These are phyloP conservation scores for Caenorhabditis sp. DNA, from an alignment of 2,888 invertebrate genomes.

Conservation along the genomic window DNA sequence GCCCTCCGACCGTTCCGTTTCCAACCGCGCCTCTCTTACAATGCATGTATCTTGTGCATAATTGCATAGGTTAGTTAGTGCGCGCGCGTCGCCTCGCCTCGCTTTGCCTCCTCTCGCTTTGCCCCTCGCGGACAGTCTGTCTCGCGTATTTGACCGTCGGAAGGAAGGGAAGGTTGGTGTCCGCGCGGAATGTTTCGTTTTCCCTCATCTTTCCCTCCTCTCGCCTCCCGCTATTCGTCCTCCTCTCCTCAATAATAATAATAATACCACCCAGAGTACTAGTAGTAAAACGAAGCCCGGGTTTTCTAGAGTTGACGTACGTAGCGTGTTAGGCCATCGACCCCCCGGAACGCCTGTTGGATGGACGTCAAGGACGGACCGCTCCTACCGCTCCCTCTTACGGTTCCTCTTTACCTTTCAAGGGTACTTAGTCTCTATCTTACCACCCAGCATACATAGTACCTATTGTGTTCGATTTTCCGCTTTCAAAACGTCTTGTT, in stretches of 20 bases:
- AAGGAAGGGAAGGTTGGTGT: constrained; percentile 11
- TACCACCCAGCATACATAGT: no score
- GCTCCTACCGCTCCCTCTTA: neutral
- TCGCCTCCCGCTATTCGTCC: constrained; percentile 38
- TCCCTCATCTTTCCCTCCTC: constrained; percentile 30
- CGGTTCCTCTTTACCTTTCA: neutral
- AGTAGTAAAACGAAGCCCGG: constrained; percentile 13
- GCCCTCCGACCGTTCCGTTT: constrained; percentile 12
- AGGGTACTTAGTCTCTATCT: neutral
- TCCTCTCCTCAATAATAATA: constrained; percentile 45
- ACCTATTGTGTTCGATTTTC: no score
- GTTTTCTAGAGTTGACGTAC: constrained; percentile 18
- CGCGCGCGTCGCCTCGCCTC: no score
- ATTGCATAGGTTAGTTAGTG: constrained; percentile 63
- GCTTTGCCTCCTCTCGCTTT: no score
- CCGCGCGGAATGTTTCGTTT: constrained; percentile 47
- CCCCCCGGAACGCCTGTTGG: constrained; percentile 13
- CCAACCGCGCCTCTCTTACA: constrained; percentile 34
- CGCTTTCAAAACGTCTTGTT: neutral
- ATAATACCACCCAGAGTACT: constrained; percentile 9
- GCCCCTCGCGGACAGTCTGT: constrained; percentile 21
- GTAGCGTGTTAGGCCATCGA: constrained; percentile 17
- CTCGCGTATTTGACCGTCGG: constrained; percentile 49
- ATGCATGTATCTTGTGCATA: constrained; percentile 64
- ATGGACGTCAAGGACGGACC: constrained; percentile 37